These are phyloP conservation scores for Sterna hirundo DNA, from an alignment of 2,113 vertebrate genomes.

Conservation along the genomic window DNA sequence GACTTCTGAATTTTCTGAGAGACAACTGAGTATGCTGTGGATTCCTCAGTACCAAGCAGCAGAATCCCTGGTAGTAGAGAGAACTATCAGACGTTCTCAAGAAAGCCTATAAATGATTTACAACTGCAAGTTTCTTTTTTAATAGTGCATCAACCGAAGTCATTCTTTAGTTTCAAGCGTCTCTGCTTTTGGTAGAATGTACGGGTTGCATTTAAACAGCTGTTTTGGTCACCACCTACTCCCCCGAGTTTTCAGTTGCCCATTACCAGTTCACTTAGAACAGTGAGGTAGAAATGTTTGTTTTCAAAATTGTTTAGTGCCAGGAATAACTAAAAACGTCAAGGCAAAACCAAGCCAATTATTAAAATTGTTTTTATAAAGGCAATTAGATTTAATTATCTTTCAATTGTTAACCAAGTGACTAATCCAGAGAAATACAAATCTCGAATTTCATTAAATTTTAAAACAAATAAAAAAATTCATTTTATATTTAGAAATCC, in stretches of 20 bases:
- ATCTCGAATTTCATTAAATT: neutral
- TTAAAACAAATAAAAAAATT: neutral
- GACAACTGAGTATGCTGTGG: neutral
- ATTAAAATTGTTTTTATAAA: neutral
- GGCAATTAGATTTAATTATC: neutral
- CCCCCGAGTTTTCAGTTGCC: neutral
- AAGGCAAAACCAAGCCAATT: neutral
- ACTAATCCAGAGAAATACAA: neutral
- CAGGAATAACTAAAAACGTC: neutral
- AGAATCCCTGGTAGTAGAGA: neutral
- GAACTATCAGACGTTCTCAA: neutral
- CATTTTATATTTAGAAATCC: neutral
- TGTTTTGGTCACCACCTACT: neutral
- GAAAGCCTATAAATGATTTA: neutral
- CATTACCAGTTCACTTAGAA: neutral
- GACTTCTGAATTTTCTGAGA: neutral
- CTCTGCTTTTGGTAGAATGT: neutral
- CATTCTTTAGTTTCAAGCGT: neutral
- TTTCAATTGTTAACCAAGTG: neutral
- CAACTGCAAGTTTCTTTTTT: neutral
- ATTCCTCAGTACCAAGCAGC: neutral
- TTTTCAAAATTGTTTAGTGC: neutral
- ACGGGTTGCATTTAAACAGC: neutral
- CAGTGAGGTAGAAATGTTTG: neutral
- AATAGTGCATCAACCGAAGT: neutral